Conservation (phyloP, 2,888 invertebrate genomes). For the Drosophila koepferae region DNA sequence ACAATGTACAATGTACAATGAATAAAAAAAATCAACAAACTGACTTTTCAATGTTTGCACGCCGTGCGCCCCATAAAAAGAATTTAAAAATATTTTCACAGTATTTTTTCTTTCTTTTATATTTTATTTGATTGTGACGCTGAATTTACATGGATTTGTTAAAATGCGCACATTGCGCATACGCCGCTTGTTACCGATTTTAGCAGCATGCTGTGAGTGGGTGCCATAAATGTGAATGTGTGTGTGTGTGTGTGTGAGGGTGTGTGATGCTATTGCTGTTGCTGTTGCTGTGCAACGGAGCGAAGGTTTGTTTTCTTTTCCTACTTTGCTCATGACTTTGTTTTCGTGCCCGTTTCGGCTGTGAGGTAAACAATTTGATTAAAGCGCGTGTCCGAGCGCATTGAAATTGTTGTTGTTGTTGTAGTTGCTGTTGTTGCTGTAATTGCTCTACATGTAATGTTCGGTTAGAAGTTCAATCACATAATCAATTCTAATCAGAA, state of each 20-base stretch:
- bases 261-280: slow-evolving; percentile 1
- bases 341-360: slow-evolving; percentile 51
- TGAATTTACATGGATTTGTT: slow-evolving; percentile 66
- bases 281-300: slow-evolving; percentile 35
- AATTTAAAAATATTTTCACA: slow-evolving; percentile 11
- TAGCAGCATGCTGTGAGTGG: slow-evolving; percentile 60
- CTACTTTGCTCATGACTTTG: slow-evolving; percentile 57
- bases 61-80: slow-evolving; percentile 16
- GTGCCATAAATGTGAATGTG: neutral
- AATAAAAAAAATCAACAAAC: slow-evolving; percentile 45
- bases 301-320: neutral
- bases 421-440: slow-evolving; percentile 2
- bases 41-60: slow-evolving; percentile 59
- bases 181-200: slow-evolving; percentile 67
- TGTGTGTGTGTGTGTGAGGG: slow-evolving; percentile 5
- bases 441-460: slow-evolving; percentile 6
- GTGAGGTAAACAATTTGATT: slow-evolving; percentile 68
- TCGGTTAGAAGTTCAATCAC: slow-evolving; percentile 27
- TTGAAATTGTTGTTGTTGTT: slow-evolving; percentile 23
- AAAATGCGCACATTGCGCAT: slow-evolving; percentile 72
- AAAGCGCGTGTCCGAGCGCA: slow-evolving; percentile 57
- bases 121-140: slow-evolving; percentile 18
- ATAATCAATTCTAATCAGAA: neutral
- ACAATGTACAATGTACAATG: slow-evolving; percentile 17
- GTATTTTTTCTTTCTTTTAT: neutral